These are phyloP conservation scores for Tetrao urogallus DNA, from an alignment of 2,113 vertebrate species.

Conservation along the genomic window DNA sequence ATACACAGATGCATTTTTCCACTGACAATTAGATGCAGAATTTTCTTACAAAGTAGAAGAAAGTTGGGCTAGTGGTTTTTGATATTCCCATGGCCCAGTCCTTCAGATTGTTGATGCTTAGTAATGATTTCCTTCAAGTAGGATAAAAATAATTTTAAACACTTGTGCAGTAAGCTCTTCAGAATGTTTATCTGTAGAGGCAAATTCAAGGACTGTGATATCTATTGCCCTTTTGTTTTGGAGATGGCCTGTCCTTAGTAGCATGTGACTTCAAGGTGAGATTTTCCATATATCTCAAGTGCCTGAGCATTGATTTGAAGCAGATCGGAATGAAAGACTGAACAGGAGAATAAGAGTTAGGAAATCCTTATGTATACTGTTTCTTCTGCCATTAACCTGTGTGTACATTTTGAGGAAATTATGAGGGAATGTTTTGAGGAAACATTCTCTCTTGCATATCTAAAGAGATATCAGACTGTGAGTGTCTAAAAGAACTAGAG, in stretches of 20 bases:
- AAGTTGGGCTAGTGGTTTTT: neutral
- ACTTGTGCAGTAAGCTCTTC: neutral
- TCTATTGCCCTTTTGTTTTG: neutral
- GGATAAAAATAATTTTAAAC: neutral
- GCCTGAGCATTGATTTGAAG: neutral
- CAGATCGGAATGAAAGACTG: neutral
- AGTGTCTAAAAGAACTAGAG: too few species aligned
- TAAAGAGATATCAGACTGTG: too few species aligned
- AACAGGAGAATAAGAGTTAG: neutral
- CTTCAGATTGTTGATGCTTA: neutral
- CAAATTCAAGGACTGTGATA: neutral
- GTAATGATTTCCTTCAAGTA: neutral
- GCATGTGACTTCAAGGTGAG: fast-evolving
- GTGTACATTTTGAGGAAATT: too few species aligned
- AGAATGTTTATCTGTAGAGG: neutral
- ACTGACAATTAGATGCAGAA: neutral
- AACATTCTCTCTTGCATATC: too few species aligned
- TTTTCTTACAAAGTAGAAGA: neutral
- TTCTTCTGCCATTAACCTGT: neutral
- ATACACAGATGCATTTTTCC: neutral
- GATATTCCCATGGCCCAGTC: neutral
- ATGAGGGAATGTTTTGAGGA: too few species aligned
- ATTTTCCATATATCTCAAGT: neutral
- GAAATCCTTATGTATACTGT: neutral
- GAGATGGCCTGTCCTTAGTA: neutral